Evolutionary conservation across 2,113 vertebrate species (phyloP).

Genomic region (Oreotragus oreotragus): DNA sequence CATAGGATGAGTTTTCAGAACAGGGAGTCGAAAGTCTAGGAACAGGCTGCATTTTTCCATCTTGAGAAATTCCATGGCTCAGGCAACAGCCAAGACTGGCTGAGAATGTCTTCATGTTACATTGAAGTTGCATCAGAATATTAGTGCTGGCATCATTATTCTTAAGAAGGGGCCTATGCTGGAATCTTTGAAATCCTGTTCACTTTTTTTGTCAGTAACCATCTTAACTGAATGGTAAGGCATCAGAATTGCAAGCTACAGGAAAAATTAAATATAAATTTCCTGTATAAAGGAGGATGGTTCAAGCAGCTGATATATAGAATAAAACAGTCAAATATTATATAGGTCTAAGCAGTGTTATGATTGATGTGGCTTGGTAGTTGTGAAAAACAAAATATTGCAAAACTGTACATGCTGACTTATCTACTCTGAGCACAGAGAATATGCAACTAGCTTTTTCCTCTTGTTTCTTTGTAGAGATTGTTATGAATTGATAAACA

Average conservation of each 20-base stretch:
- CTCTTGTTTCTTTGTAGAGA: neutral
- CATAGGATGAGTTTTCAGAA: neutral
- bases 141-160: neutral
- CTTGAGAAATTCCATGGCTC: neutral
- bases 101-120: neutral
- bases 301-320: neutral
- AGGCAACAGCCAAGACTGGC: neutral
- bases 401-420: neutral
- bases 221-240: neutral
- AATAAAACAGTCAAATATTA: neutral
- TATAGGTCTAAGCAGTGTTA: neutral
- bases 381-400: neutral
- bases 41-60: neutral
- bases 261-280: neutral
- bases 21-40: neutral
- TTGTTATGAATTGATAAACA: neutral
- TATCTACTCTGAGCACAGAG: neutral
- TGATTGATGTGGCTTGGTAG: conserved; percentile 35
- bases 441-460: neutral
- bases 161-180: neutral
- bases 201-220: conserved; percentile 19
- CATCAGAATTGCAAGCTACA: neutral
- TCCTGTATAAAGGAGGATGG: neutral
- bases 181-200: neutral
- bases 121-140: neutral